These are phyloP conservation scores for Atherinomorus stipes DNA, from an alignment of 2,113 vertebrate genomes.

Conservation along the genomic window DNA sequence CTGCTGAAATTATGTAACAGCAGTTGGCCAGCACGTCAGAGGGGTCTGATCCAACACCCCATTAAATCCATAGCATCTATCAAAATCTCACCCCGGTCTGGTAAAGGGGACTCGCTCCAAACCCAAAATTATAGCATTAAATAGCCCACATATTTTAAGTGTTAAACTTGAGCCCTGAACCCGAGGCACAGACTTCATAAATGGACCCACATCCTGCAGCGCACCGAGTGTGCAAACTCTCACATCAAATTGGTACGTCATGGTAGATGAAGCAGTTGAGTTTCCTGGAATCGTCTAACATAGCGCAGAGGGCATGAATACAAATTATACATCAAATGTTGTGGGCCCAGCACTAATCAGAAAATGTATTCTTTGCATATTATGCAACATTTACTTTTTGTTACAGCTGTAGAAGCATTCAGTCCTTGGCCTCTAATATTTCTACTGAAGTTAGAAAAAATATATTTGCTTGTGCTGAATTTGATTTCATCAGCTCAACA, in stretches of 20 bases:
- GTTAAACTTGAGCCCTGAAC: conserved; percentile 64
- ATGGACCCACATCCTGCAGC: conserved; percentile 60
- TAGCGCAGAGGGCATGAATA: conserved; percentile 40
- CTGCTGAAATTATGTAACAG: conserved; percentile 56
- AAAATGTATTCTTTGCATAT: conserved; percentile 33
- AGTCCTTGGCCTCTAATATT: conserved; percentile 15
- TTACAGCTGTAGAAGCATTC: conserved; percentile 16
- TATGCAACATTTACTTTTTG: background rate
- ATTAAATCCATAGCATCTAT: conserved; percentile 59
- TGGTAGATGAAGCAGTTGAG: conserved; percentile 53
- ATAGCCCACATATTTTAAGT: conserved; percentile 50
- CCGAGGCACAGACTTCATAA: conserved; percentile 58
- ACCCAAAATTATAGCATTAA: conserved; percentile 65
- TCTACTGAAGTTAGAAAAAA: conserved; percentile 5
- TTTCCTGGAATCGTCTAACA: conserved; percentile 54
- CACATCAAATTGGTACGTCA: conserved; percentile 63
- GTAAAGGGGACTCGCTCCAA: conserved; percentile 44
- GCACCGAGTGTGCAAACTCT: conserved; percentile 57
- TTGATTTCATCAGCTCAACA: background rate
- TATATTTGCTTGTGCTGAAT: conserved; percentile 1
- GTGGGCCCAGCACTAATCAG: conserved; percentile 30
- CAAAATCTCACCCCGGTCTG: conserved; percentile 34
- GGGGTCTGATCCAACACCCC: conserved; percentile 51
- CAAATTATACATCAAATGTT: conserved; percentile 52
- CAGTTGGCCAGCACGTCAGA: conserved; percentile 43